Percentiles rank a stretch among this genome's conserved stretches.
Evolutionary conservation across 2,888 invertebrate genomes (phyloP).

Genomic region (Xiphydria camelus): DNA sequence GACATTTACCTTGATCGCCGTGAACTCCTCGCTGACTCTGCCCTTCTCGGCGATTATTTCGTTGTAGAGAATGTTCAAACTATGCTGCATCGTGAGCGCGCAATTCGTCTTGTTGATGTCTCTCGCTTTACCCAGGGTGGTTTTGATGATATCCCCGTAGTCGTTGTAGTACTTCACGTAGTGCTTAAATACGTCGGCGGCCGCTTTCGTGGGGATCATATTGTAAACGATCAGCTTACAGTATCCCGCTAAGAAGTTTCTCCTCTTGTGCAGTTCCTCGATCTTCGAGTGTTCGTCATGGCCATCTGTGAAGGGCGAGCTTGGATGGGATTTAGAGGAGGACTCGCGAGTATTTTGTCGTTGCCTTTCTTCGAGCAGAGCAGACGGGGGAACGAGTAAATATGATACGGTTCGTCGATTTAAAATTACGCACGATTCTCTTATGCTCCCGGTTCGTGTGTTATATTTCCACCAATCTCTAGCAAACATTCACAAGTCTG

Average conservation of each 20-base stretch:
- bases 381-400: too few species aligned
- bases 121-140: conserved; percentile 92
- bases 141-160: conserved; percentile 98
- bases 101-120: conserved; percentile 97
- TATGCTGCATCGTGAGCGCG: conserved; percentile 90
- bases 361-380: too few species aligned
- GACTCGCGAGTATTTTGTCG: not conserved
- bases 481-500: too few species aligned
- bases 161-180: conserved; percentile 98
- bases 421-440: too few species aligned
- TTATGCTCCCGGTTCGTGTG: too few species aligned
- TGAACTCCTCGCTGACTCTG: conserved; percentile 77
- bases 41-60: conserved; percentile 63
- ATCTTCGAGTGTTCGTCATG: conserved; percentile 95
- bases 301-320: conserved; percentile 75
- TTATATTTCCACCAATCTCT: too few species aligned
- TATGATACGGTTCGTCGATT: too few species aligned
- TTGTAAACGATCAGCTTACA: conserved; percentile 98
- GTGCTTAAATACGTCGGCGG: conserved; percentile 94
- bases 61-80: conserved; percentile 85
- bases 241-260: conserved; percentile 95
- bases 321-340: conserved; percentile 19
- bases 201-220: conserved; percentile 88
- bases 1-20: conserved; percentile 77
- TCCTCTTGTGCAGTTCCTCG: conserved; percentile 93